Conservation (phyloP, 2,113 vertebrate genomes). For the Machaerirhynchus nigripectus region DNA sequence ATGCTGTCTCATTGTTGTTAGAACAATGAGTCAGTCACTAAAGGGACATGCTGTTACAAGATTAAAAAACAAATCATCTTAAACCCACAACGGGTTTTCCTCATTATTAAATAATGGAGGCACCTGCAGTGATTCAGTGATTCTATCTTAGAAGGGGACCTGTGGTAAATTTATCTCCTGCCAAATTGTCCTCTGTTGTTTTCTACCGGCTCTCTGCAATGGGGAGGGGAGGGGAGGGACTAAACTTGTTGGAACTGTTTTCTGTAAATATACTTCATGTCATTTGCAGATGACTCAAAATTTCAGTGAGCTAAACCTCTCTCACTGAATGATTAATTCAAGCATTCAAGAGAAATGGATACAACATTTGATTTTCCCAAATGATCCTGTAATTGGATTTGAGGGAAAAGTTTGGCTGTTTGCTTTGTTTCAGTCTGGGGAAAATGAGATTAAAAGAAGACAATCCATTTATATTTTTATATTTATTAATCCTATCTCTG, state of each 20-base stretch:
- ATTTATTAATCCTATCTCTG: background rate
- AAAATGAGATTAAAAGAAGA: background rate
- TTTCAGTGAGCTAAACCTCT: background rate
- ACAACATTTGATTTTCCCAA: background rate
- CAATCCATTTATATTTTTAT: background rate
- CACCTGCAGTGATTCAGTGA: background rate
- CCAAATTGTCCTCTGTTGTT: background rate
- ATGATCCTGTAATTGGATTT: background rate
- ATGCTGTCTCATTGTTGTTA: background rate
- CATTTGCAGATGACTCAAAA: background rate
- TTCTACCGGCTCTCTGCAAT: background rate
- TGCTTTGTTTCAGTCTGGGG: background rate
- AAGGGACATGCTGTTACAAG: background rate
- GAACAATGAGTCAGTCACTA: background rate
- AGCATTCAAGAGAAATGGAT: background rate
- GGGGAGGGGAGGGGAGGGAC: too few relatives aligned
- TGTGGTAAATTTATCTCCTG: background rate
- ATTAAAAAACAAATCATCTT: background rate
- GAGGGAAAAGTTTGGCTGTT: background rate
- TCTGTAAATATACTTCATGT: background rate
- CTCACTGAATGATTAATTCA: background rate
- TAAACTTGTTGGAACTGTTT: background rate
- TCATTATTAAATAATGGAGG: background rate
- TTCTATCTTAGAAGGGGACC: background rate
- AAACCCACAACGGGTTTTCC: background rate